Percentiles rank a stretch among this genome's conserved stretches.
Conservation (phyloP, 2,113 vertebrate species). For the Phylloscopus trochiloides region DNA sequence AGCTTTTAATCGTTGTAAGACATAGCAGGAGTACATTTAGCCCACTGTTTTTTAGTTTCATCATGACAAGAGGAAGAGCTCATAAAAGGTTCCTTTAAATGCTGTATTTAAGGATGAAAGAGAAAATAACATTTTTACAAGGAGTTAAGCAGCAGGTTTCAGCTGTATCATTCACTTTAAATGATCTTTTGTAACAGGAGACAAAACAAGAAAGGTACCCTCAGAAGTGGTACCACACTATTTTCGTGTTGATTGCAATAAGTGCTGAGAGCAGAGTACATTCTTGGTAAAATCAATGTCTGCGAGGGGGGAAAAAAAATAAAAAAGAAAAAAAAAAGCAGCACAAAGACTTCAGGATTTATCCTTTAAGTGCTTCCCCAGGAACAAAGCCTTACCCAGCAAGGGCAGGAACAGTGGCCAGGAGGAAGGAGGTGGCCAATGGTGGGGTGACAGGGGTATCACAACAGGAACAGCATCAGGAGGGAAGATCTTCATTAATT, state of each 20-base stretch:
- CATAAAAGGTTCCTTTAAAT: background rate
- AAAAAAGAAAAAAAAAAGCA: background rate
- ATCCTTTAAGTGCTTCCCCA: slow-evolving; percentile 52
- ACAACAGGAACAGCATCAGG: background rate
- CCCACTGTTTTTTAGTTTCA: background rate
- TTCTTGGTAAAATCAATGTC: slow-evolving; percentile 73
- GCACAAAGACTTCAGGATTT: slow-evolving; percentile 60
- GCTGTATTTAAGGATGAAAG: slow-evolving; percentile 27
- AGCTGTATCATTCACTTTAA: slow-evolving; percentile 67
- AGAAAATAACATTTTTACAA: slow-evolving; percentile 41
- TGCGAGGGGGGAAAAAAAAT: background rate
- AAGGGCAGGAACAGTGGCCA: background rate
- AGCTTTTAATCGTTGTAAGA: background rate
- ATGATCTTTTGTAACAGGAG: slow-evolving; percentile 67
- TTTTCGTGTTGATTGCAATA: slow-evolving; percentile 75
- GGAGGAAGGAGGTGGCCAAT: background rate
- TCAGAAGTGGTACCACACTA: slow-evolving; percentile 50
- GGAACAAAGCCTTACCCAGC: background rate
- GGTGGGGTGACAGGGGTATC: background rate
- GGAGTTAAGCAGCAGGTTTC: slow-evolving; percentile 70
- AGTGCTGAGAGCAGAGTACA: slow-evolving; percentile 53
- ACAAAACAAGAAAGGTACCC: slow-evolving; percentile 63
- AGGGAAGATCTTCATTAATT: slow-evolving; percentile 7
- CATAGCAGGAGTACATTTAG: background rate
- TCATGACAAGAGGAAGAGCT: background rate